phyloP scores from a whole-genome alignment of 2,888 invertebrate species.

The Drosophila melanocephala region DNA sequence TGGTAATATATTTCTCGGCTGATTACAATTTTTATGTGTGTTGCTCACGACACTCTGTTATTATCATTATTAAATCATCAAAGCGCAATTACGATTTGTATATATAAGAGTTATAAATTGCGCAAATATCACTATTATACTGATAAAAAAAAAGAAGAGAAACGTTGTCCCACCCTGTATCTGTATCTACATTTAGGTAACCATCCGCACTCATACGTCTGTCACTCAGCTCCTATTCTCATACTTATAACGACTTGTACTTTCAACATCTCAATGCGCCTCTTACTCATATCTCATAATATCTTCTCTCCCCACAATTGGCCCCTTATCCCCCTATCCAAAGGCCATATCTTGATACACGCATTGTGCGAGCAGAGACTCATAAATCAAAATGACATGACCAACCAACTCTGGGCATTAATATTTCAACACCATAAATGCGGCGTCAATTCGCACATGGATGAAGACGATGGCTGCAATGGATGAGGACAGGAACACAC shows the following conservation, averaged over 20 bases:
- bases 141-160: not conserved
- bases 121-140: not conserved
- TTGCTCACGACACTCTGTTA: not conserved
- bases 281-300: constrained; percentile 9
- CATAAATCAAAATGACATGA: constrained; percentile 81
- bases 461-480: constrained; percentile 29
- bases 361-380: constrained; percentile 48
- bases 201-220: constrained; percentile 25
- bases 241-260: constrained; percentile 46
- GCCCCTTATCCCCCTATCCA: no score
- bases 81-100: not conserved
- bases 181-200: constrained; percentile 13
- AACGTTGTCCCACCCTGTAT: constrained; percentile 2
- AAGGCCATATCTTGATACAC: constrained; percentile 17
- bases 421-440: constrained; percentile 83
- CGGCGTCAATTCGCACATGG: constrained; percentile 80
- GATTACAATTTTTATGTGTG: not conserved
- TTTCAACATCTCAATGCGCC: constrained; percentile 71
- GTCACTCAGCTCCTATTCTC: constrained; percentile 35
- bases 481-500: constrained; percentile 53
- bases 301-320: not conserved
- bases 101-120: not conserved
- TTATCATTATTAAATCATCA: constrained; percentile 5
- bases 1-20: constrained; percentile 1
- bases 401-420: constrained; percentile 81